Conservation (phyloP, 2,888 invertebrate species). For the Drosophila dives region DNA sequence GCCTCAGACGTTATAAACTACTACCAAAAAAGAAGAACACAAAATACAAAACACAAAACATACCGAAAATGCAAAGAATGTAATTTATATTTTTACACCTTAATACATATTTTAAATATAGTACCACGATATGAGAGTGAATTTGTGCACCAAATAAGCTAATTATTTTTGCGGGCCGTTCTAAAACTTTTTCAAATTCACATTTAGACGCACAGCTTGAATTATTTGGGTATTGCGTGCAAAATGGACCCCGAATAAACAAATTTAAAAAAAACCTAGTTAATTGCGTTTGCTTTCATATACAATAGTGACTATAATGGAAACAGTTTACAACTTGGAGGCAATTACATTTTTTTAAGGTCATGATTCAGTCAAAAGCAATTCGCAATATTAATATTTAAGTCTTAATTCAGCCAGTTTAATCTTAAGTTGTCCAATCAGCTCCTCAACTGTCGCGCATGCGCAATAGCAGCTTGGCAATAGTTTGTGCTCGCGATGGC, state of each 20-base stretch:
- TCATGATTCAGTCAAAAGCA: constrained; percentile 23
- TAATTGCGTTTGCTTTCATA: constrained; percentile 3
- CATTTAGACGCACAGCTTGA: constrained; percentile 57
- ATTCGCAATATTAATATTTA: constrained; percentile 38
- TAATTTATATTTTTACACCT: constrained; percentile 76
- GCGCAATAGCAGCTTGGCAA: constrained; percentile 66
- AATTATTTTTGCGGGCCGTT: constrained; percentile 1
- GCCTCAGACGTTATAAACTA: constrained; percentile 79
- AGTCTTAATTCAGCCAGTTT: constrained; percentile 53
- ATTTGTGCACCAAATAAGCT: not conserved
- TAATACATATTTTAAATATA: constrained; percentile 19
- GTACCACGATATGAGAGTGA: constrained; percentile 6
- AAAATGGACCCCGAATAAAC: constrained; percentile 58
- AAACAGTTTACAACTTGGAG: not conserved
- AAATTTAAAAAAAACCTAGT: constrained; percentile 29
- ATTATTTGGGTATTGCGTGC: constrained; percentile 19
- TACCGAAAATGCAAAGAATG: constrained; percentile 36
- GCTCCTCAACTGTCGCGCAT: constrained; percentile 68
- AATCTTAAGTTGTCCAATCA: constrained; percentile 20
- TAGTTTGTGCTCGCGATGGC: constrained; percentile 59
- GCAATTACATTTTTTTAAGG: not conserved
- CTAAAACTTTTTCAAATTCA: constrained; percentile 4
- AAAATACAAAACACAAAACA: constrained; percentile 4
- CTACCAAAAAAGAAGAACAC: constrained; percentile 61
- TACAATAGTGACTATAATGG: not conserved